phyloP scores from a whole-genome alignment of 2,888 invertebrate species.

The Alcis repandata region DNA sequence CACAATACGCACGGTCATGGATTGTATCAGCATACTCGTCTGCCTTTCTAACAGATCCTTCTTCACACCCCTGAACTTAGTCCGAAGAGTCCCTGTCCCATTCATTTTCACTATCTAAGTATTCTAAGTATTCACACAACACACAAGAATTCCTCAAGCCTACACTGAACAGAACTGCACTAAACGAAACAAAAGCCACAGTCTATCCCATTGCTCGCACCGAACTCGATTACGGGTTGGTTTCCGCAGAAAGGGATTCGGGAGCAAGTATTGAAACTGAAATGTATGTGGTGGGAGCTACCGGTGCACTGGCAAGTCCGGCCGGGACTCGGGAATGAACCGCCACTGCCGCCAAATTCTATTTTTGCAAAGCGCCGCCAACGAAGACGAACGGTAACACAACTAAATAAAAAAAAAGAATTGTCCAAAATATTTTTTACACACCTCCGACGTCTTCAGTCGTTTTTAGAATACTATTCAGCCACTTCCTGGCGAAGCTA shows the following conservation, averaged over 20 bases:
- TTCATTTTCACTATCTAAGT: slow-evolving; percentile 79
- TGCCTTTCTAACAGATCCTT: slow-evolving; percentile 91
- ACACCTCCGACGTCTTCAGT: slow-evolving; percentile 50
- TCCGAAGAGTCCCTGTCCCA: slow-evolving; percentile 86
- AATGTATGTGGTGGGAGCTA: slow-evolving; percentile 72
- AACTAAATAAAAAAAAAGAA: slow-evolving; percentile 74
- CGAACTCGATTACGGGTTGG: slow-evolving; percentile 23
- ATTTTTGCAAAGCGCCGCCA: slow-evolving; percentile 85
- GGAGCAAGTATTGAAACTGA: slow-evolving; percentile 56
- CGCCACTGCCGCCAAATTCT: slow-evolving; percentile 83
- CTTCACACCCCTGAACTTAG: slow-evolving; percentile 92
- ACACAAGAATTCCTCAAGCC: slow-evolving; percentile 41
- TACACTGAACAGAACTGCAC: slow-evolving; percentile 26
- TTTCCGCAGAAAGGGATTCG: slow-evolving; percentile 42
- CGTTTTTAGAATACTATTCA: slow-evolving; percentile 49
- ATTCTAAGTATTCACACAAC: slow-evolving; percentile 53
- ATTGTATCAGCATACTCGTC: slow-evolving; percentile 91
- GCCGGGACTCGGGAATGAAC: slow-evolving; percentile 78
- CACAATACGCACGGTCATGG: slow-evolving; percentile 92
- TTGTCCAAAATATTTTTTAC: slow-evolving; percentile 65
- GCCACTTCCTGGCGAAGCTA: slow-evolving; percentile 46
- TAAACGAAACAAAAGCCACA: slow-evolving; percentile 24
- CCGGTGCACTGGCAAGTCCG: slow-evolving; percentile 75
- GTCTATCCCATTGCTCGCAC: slow-evolving; percentile 32
- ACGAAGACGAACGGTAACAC: slow-evolving; percentile 77